Base-by-base conservation (phyloP, 2,888 invertebrate genomes). In the Drepana falcataria region DNA sequence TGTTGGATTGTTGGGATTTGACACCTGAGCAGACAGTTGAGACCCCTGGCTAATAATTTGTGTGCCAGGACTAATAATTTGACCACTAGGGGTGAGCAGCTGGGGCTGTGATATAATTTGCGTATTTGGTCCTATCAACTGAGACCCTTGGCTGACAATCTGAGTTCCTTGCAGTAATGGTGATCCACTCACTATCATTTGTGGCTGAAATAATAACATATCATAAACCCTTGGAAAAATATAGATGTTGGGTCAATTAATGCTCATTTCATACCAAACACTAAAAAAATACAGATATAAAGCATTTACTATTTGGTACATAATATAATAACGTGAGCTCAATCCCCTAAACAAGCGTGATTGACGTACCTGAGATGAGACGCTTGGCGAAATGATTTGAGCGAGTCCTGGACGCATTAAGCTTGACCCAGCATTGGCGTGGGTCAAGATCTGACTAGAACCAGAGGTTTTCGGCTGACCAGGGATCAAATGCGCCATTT, bases 31-130 rank as follows among this genome's bases (percentile, higher is more conserved):
- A 53, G 87, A 81, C 21, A 89, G 63, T 62, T 91, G 90, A 7
- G 83, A 84, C 21, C 90, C 90, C 73, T 91, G 91, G 60, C 90
- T 91, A 59, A 91, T 90, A 9, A 91, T 90, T 63, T 91, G 91
- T 35, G 91, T 91, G 35, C 80, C 86, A 4, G 87, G 87, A 61
- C 85, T 85, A 52, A 88, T 61, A 21, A 87, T 71, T 60, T 85
- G 85, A 2, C 85, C 83, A 58, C 79, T 77, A 1, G 86, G 73
- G 53, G 76, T 77, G 47, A 91, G 79, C 53, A 89, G 63, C 62
- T 89, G 90, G 6, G 90, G 77, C 59, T 85, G 85, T 35, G 86
- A 76, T 63, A 91, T 82, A 47, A 90, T 87, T 68, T 89, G 88
- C 9, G 87, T 70, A 49, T 77, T 80, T 53, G 84, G 88, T n/a